Evolutionary conservation across 2,888 invertebrate genomes (phyloP).

Genomic region (Macrophya alboannulata): DNA sequence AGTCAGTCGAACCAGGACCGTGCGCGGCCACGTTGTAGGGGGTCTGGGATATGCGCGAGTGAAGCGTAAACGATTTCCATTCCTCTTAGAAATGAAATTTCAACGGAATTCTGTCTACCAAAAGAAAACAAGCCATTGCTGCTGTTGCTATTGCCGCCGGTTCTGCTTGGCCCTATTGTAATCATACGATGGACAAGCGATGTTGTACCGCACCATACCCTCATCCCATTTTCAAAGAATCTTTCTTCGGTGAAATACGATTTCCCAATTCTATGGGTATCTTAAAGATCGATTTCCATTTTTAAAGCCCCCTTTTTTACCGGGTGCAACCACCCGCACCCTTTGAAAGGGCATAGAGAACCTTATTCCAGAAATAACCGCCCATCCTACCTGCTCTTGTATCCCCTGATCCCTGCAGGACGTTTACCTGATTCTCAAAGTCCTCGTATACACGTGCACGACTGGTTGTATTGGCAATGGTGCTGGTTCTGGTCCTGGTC

Average conservation of each 20-base stretch:
- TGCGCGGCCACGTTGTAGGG: slow-evolving; percentile 19
- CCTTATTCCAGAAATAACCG: slow-evolving; percentile 9
- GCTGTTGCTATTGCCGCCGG: slow-evolving; percentile 41
- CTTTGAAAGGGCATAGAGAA: slow-evolving; percentile 51
- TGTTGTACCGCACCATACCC: slow-evolving; percentile 37
- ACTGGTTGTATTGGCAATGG: slow-evolving; percentile 50
- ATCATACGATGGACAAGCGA: slow-evolving; percentile 14
- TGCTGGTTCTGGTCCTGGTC: neutral
- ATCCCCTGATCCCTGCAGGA: slow-evolving; percentile 43
- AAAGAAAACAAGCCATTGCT: slow-evolving; percentile 42
- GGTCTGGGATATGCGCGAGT: slow-evolving; percentile 21
- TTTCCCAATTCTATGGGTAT: slow-evolving; percentile 55
- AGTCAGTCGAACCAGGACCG: neutral
- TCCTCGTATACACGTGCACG: slow-evolving; percentile 32
- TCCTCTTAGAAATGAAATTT: slow-evolving; percentile 47
- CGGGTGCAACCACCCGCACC: slow-evolving; percentile 50
- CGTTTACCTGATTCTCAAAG: slow-evolving; percentile 39
- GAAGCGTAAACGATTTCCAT: slow-evolving; percentile 47
- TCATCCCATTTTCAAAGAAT: slow-evolving; percentile 54
- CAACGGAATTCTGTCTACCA: slow-evolving; percentile 50
- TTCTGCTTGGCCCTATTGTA: slow-evolving; percentile 30
- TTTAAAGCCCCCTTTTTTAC: slow-evolving; percentile 54
- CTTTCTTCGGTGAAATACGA: slow-evolving; percentile 52
- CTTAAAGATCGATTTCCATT: slow-evolving; percentile 57
- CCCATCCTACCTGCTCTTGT: slow-evolving; percentile 48